Percentiles rank a stretch among this genome's conserved stretches.
Conservation (phyloP, 2,888 invertebrate species). For the Melipona bicolor region DNA sequence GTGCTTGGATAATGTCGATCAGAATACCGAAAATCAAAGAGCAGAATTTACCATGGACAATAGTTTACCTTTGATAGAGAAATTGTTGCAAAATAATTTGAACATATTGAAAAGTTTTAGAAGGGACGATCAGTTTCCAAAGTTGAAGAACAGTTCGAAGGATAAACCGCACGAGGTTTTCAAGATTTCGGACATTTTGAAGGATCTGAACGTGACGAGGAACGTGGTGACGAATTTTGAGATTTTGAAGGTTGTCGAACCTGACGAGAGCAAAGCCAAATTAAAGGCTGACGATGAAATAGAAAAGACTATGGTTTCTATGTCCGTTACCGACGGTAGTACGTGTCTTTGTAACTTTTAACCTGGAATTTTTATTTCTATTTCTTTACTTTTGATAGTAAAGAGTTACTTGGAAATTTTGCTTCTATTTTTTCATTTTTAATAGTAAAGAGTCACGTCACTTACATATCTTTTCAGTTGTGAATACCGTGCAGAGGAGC, state of each 20-base stretch:
- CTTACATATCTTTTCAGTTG: neutral
- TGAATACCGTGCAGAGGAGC: neutral
- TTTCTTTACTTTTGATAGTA: no score
- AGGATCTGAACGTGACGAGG: neutral
- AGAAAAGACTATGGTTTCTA: neutral
- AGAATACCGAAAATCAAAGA: neutral
- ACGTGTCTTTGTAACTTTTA: neutral
- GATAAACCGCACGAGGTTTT: neutral
- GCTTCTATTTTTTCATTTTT: no score
- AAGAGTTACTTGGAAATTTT: no score
- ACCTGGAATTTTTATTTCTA: neutral
- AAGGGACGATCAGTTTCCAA: neutral
- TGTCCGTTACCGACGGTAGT: neutral
- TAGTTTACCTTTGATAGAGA: neutral
- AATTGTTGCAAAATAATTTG: slow-evolving; percentile 13
- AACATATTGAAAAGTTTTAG: neutral
- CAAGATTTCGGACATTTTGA: neutral
- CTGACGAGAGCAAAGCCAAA: neutral
- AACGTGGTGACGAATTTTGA: neutral
- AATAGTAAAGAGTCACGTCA: no score
- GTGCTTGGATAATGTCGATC: neutral
- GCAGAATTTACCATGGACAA: neutral
- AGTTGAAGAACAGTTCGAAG: neutral
- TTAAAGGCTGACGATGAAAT: neutral
- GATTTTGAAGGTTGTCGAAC: neutral